Evolutionary conservation across 2,113 vertebrate genomes (phyloP).

Genomic region (Willisornis vidua): DNA sequence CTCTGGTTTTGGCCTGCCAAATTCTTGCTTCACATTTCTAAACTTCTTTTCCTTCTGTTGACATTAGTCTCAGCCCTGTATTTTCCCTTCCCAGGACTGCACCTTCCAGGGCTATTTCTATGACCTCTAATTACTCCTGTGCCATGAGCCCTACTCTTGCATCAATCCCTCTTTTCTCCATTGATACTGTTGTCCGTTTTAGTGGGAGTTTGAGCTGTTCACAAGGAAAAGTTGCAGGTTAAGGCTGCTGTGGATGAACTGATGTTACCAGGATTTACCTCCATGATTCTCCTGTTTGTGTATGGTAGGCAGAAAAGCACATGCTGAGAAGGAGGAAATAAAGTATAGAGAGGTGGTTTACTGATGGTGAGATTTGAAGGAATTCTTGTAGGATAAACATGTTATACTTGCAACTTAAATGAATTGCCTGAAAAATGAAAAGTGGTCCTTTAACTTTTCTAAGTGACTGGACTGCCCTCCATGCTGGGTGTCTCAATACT

Average conservation of each 20-base stretch:
- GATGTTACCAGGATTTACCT: not conserved
- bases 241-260: not conserved
- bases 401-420: not conserved
- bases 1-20: not conserved
- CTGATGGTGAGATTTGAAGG: not conserved
- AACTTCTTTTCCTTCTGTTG: not conserved
- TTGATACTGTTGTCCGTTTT: not conserved
- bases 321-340: not conserved
- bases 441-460: not conserved
- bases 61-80: not conserved
- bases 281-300: not conserved
- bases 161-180: not conserved
- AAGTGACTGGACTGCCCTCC: not conserved
- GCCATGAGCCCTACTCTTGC: not conserved
- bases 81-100: not conserved
- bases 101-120: not conserved
- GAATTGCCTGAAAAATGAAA: not conserved
- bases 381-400: not conserved
- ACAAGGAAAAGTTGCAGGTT: not conserved
- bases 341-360: not conserved
- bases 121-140: not conserved
- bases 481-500: not conserved
- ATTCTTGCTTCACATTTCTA: not conserved
- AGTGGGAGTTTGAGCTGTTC: not conserved
- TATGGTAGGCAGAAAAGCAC: not conserved